phyloP scores from a whole-genome alignment of 1,140 invertebrate species.

The Cotesia glomerata region DNA sequence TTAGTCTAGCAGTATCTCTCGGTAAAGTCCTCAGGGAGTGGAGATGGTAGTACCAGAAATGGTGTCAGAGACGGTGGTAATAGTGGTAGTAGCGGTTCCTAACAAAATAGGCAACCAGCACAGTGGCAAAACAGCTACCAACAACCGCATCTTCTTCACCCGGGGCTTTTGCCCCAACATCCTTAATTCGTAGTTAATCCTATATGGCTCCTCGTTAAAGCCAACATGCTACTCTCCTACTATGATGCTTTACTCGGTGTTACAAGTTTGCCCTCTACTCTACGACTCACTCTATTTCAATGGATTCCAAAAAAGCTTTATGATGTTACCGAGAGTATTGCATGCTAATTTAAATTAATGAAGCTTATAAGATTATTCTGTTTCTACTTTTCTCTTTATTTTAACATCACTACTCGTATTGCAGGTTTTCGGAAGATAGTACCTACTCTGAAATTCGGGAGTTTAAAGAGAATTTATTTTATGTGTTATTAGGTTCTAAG shows the following conservation, averaged over 20 bases:
- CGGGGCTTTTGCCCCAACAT: constrained; percentile 8
- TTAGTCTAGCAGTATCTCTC: not conserved
- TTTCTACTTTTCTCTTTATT: not conserved
- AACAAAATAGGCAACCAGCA: not conserved
- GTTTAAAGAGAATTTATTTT: no score
- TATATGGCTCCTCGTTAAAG: constrained; percentile 11
- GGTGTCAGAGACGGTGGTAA: no score
- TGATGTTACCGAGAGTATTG: constrained; percentile 3
- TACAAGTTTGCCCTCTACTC: not conserved
- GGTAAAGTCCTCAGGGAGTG: not conserved
- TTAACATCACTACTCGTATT: not conserved
- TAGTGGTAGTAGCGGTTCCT: not conserved
- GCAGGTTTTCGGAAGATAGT: not conserved
- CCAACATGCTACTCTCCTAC: constrained; percentile 5
- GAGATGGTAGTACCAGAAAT: no score
- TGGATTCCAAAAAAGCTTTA: constrained; percentile 4
- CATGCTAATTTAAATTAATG: constrained; percentile 13
- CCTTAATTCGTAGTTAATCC: constrained; percentile 23
- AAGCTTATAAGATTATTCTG: constrained; percentile 2
- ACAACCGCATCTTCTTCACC: not conserved
- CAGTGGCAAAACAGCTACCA: not conserved
- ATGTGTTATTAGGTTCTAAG: no score
- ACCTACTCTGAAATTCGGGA: no score
- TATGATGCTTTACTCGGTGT: not conserved
- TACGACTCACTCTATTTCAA: not conserved